Conservation (phyloP, 2,113 vertebrate species). For the Nipponia nippon region DNA sequence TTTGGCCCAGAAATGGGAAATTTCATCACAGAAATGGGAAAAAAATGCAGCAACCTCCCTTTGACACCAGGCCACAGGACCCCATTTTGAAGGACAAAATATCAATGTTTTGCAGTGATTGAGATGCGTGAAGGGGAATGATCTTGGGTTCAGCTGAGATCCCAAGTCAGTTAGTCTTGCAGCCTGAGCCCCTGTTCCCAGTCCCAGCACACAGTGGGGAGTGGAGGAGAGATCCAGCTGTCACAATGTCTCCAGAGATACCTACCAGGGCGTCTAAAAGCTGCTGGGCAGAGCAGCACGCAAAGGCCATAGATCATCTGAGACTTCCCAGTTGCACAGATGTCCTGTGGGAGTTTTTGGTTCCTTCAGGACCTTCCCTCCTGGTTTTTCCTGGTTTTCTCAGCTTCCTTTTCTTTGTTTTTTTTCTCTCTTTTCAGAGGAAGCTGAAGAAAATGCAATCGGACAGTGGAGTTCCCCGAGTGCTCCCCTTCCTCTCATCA, state of each 20-base stretch:
- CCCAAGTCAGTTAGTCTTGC: background rate
- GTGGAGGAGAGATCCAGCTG: background rate
- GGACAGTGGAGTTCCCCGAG: background rate
- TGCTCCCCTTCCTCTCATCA: background rate
- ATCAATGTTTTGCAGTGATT: background rate
- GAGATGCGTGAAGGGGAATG: background rate
- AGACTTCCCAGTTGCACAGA: background rate
- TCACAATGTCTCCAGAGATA: fast-evolving
- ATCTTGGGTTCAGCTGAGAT: background rate
- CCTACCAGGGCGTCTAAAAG: background rate
- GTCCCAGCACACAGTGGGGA: background rate
- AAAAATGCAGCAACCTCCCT: background rate
- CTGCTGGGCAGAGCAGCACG: background rate
- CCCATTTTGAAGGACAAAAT: fast-evolving
- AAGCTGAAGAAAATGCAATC: background rate
- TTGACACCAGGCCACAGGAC: background rate
- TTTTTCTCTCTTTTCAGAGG: background rate
- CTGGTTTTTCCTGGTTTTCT: background rate
- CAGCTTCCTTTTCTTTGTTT: background rate
- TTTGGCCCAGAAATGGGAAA: background rate
- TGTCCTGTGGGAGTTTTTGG: background rate
- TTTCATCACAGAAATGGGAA: background rate
- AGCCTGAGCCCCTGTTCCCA: background rate
- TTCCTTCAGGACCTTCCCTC: background rate
- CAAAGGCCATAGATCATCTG: background rate